A percentile compares a stretch with the other conserved stretches of the same genome.
Evolutionary conservation across 2,797 vertebrate genomes (phyloP).

Genomic region (Nannoperca obscura): DNA sequence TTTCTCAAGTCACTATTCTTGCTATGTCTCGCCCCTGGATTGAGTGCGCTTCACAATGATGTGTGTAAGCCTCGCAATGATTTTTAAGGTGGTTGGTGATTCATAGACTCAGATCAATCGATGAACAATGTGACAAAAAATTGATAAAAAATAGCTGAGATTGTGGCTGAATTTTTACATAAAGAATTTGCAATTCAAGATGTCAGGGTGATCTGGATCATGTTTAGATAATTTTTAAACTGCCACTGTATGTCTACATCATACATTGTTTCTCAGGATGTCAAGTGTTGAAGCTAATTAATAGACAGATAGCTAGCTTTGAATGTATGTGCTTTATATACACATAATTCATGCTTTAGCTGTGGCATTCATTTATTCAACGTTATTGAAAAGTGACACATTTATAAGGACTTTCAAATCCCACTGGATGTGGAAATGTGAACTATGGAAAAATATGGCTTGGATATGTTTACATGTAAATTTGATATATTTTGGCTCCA

Average conservation of each 20-base stretch:
- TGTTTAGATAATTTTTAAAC: not conserved
- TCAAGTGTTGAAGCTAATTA: not conserved
- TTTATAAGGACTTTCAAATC: conserved; percentile 7
- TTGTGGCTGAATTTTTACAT: not conserved
- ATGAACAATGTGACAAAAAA: not conserved
- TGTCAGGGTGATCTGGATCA: not conserved
- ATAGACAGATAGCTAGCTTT: not conserved
- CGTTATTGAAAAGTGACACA: not conserved
- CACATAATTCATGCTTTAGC: conserved; percentile 7
- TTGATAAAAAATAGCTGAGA: not conserved
- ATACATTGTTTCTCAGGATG: not conserved
- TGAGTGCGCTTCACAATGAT: not conserved
- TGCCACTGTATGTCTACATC: not conserved
- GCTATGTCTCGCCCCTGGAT: not conserved
- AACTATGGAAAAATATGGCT: conserved; percentile 1
- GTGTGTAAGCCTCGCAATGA: not conserved
- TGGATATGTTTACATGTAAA: conserved; percentile 22
- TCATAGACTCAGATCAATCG: not conserved
- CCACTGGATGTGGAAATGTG: not conserved
- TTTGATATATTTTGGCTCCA: conserved; percentile 19
- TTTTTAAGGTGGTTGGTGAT: not conserved
- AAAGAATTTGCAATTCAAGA: not conserved
- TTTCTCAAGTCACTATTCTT: not conserved
- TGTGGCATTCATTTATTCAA: not conserved
- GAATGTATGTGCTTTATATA: not conserved